phyloP scores from a whole-genome alignment of 2,797 vertebrate genomes.

The Centropyge bicolor region DNA sequence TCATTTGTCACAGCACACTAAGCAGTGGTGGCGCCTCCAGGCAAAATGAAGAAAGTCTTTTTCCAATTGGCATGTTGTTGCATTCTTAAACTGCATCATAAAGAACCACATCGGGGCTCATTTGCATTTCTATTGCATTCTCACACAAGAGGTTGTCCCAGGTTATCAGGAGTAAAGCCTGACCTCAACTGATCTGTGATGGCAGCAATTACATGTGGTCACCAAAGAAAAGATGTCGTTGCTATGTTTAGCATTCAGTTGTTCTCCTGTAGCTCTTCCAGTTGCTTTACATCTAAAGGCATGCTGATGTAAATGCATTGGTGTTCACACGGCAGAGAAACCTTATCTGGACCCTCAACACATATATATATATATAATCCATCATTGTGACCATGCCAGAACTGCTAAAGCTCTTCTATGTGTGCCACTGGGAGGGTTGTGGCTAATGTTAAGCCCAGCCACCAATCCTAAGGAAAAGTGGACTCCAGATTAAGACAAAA shows the following conservation, averaged over 20 bases:
- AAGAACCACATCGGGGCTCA: constrained; percentile 12
- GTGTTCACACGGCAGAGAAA: no score
- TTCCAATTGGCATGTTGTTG: constrained; percentile 52
- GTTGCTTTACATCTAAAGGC: not conserved
- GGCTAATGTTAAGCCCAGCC: no score
- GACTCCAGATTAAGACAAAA: no score
- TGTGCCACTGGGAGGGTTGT: no score
- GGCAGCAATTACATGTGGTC: constrained; percentile 12
- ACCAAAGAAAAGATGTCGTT: not conserved
- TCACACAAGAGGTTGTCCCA: not conserved
- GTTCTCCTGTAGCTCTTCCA: not conserved
- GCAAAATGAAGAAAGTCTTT: constrained; percentile 36
- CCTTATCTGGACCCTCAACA: no score
- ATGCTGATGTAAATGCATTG: no score
- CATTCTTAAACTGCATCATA: constrained; percentile 43
- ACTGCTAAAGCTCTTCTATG: no score
- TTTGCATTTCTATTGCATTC: constrained; percentile 55
- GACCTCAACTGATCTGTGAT: not conserved
- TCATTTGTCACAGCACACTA: constrained; percentile 45
- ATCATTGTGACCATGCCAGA: no score
- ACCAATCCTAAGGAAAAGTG: no score
- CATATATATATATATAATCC: no score
- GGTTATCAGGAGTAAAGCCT: not conserved
- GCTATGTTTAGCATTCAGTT: constrained; percentile 1
- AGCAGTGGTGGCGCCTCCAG: constrained; percentile 26